Evolutionary conservation across 2,797 vertebrate genomes (phyloP).

Genomic region (Peromyscus aztecus): DNA sequence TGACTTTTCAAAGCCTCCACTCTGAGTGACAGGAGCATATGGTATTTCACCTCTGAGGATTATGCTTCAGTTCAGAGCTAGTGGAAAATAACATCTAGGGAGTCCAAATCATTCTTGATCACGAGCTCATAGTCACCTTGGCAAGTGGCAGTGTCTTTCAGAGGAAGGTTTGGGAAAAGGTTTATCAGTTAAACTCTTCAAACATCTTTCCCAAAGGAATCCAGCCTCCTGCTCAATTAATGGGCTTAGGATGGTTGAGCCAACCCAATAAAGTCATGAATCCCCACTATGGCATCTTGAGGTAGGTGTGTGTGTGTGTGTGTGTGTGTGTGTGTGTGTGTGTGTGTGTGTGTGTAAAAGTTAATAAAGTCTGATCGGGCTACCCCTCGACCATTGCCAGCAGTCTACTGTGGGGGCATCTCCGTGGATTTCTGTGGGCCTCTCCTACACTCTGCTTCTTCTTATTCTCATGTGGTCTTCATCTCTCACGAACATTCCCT

Average conservation of each 20-base stretch:
- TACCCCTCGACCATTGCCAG: too few relatives aligned
- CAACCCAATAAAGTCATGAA: not conserved
- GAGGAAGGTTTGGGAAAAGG: not conserved
- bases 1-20: not conserved
- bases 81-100: not conserved
- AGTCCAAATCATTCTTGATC: not conserved
- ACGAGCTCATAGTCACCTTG: not conserved
- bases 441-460: too few relatives aligned
- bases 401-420: too few relatives aligned
- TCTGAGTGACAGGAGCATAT: not conserved
- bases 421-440: too few relatives aligned
- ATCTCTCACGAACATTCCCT: too few relatives aligned
- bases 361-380: too few relatives aligned
- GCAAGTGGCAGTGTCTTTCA: not conserved
- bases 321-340: not conserved
- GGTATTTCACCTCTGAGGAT: not conserved
- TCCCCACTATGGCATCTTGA: not conserved
- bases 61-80: not conserved
- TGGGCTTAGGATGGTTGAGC: not conserved
- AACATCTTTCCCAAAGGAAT: not conserved
- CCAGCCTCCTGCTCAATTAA: not conserved
- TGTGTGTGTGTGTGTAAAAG: not conserved
- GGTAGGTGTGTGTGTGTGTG: not conserved
- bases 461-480: too few relatives aligned
- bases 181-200: not conserved